Evolutionary conservation across 2,888 invertebrate species (phyloP), one percentile per base, ranked within the genome.

Genomic region (Amorpha juglandis): DNA sequence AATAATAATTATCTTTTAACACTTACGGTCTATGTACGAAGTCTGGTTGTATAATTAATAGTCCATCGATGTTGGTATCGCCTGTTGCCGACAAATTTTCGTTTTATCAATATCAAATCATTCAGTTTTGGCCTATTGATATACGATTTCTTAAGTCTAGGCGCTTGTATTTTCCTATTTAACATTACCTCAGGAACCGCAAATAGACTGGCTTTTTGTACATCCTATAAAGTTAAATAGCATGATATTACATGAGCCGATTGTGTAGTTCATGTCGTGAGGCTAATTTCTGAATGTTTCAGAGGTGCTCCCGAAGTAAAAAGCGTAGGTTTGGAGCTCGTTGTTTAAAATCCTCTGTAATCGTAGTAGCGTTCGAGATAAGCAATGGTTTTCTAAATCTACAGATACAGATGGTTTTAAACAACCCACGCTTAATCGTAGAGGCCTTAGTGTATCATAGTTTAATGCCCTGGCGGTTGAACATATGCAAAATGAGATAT

Each of bases 171-270:
- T 38, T 58, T 58, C 58, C 58, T 58, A 58, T 42, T 58, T 58
- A 38, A 19, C 58, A 58, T 58, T 58, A 58, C 58, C 58, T 58
- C 58, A 58, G 38, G 42, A 58, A 42, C 58, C 58, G 58, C 42
- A 58, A 58, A 58, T 58, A 58, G 58, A 58, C 58, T 58, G 58
- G 58, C 58, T 58, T 58, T 58, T 58, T 58, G 58, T 58, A 58
- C 38, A 58, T 58, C 42, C 58, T 6, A 21, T 58, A 58, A 38
- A 58, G 42, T 58, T 38, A 58, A 42, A 58, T 55, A 55, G 55
- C 16, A 0, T 55, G 16, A 55, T 55, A 16, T 55, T n/a, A n/a
- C 38, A 55, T 33, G 16, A 55, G 8, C 16, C 16, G 16, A 35
- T 7, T 55, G 55, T 6, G 16, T 55, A 12, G 19, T 42, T 16